These are phyloP conservation scores for Cavia porcellus DNA, from an alignment of 2,113 vertebrate species.

Conservation along the genomic window DNA sequence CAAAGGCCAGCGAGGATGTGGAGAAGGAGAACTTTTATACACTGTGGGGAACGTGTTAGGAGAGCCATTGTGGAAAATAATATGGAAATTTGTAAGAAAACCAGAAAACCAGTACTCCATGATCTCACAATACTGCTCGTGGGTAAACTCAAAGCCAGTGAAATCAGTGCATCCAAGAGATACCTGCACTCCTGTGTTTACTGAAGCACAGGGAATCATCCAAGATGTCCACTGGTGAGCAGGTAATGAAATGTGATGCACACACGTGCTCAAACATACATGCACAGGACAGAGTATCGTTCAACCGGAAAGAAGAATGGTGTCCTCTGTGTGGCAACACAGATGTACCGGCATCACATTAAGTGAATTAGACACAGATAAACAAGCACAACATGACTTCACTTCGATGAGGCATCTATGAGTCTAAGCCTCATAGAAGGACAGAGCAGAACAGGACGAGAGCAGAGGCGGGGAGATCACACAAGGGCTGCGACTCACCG, in stretches of 20 bases:
- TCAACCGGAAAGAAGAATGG: neutral
- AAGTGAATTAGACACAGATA: neutral
- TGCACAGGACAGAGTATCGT: neutral
- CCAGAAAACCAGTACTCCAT: neutral
- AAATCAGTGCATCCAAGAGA: neutral
- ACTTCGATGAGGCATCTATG: neutral
- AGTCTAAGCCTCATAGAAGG: neutral
- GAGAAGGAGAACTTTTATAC: neutral
- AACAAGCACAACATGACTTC: too few relatives aligned
- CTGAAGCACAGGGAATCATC: neutral
- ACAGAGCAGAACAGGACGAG: neutral
- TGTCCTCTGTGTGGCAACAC: neutral
- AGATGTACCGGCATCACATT: neutral
- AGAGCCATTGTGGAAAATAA: neutral
- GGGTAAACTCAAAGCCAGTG: neutral
- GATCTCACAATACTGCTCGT: neutral
- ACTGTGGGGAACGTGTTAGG: rapidly evolving
- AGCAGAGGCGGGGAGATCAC: neutral
- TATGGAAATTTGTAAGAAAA: neutral
- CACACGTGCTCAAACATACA: neutral
- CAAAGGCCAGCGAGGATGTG: rapidly evolving
- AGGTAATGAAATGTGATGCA: neutral
- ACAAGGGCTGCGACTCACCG: neutral
- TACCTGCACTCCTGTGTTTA: too few relatives aligned
- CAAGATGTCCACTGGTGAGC: neutral